These are phyloP conservation scores for Arrhopalites spinosus DNA, from an alignment of 2,888 invertebrate species.

Conservation along the genomic window DNA sequence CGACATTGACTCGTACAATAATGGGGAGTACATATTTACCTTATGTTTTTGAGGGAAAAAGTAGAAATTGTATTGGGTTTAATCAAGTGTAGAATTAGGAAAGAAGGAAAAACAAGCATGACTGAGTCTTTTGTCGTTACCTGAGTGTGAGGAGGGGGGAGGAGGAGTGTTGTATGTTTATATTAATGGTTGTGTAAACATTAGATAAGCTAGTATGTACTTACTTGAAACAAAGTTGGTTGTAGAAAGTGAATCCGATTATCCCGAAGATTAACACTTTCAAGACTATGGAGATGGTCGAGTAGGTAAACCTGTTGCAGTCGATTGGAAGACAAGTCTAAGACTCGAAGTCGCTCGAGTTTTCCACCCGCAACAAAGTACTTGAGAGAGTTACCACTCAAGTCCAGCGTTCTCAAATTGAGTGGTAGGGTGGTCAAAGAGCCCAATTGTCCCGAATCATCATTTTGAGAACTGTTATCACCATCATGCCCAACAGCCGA, in stretches of 20 bases:
- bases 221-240: conserved; percentile 54
- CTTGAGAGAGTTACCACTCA: conserved; percentile 54
- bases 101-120: too few species aligned
- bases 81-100: too few species aligned
- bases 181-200: too few species aligned
- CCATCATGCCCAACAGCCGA: not conserved
- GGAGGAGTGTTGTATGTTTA: too few species aligned
- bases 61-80: too few species aligned
- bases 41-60: too few species aligned
- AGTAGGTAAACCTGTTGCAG: conserved; percentile 50
- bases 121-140: too few species aligned
- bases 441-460: not conserved
- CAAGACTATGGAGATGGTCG: conserved; percentile 46
- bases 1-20: too few species aligned
- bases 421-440: conserved; percentile 21
- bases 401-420: conserved; percentile 51
- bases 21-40: too few species aligned
- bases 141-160: too few species aligned
- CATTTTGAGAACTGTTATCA: conserved; percentile 17
- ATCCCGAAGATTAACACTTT: conserved; percentile 56
- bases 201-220: conserved; percentile 20
- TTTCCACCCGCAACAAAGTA: conserved; percentile 52
- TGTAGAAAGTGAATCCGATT: conserved; percentile 53
- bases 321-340: conserved; percentile 54
- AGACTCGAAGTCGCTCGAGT: conserved; percentile 48